Base-by-base conservation (phyloP, 2,888 invertebrate genomes). In the Diadromus collaris region DNA sequence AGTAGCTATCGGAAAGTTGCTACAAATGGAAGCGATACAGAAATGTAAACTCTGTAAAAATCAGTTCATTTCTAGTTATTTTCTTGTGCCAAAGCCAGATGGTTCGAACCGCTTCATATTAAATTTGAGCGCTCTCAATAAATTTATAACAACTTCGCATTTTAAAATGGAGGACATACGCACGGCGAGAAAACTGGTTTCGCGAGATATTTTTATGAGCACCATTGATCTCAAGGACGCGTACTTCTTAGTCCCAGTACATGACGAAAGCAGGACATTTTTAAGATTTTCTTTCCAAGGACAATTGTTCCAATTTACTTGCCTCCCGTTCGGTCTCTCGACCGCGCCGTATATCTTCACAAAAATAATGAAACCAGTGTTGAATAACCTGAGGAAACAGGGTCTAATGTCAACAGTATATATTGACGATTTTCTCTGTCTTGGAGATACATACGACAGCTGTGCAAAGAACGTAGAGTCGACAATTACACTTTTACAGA, bases 311-410 rank as follows among this genome's bases (percentile, higher is more conserved):
- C 80, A 84, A 72, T 85, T 82, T 74, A 82, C 63, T 29, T 75
- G 76, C 41, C 29, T 85, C 6, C 83, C 84, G 6, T 85, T 85
- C 71, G 84, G 83, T 6, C 58, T 84, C 13, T 81, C 75, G 41
- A 80, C 81, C 13, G 80, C 82, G 7, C 82, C 84, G 6, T 85
- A 63, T 63, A 41, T 83, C 9, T 85, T 84, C 51, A 81, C 85
- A 4, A 85, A 85, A 79, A 27, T 85, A 24, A 21, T 85, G 24
- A 68, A 74, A 68, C 68, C 60, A 16, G n/a, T 74, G 3, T 6
- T 46, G 13, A 74, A 60, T 32, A n/a, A 13, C 13, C 16, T 74
- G 2, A 60, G 74, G 19, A 44, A 10, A 9, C 5, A 16, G 21
- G 74, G 67, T 1, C 13, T 44, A 10, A 41, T 34, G 7, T 65